Evolutionary conservation across 2,113 vertebrate species (phyloP).

Genomic region (Dromaius novaehollandiae): DNA sequence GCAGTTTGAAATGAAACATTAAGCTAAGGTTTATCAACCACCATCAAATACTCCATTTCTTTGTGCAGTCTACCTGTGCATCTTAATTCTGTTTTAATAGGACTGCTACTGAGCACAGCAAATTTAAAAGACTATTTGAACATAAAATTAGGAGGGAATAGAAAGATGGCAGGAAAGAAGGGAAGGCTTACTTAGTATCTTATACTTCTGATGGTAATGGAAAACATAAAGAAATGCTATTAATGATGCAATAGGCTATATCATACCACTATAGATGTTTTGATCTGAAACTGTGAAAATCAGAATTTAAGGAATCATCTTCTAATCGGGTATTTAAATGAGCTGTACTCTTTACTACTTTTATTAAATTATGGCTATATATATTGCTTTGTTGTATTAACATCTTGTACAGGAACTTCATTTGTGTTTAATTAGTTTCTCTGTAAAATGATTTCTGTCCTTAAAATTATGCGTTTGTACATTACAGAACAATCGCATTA

Average conservation of each 20-base stretch:
- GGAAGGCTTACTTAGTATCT: background rate
- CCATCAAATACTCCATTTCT: background rate
- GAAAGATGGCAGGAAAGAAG: background rate
- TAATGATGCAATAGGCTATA: background rate
- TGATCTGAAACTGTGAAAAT: background rate
- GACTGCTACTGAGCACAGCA: background rate
- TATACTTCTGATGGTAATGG: background rate
- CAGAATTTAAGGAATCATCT: background rate
- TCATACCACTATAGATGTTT: background rate
- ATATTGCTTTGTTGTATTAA: slow-evolving; percentile 60
- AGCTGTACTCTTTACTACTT: slow-evolving; percentile 24
- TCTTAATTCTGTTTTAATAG: background rate
- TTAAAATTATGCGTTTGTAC: slow-evolving; percentile 64
- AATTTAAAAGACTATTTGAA: background rate
- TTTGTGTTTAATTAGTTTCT: slow-evolving; percentile 72
- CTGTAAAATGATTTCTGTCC: slow-evolving; percentile 65
- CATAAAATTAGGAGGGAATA: background rate
- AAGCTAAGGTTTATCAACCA: background rate
- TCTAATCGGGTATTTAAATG: slow-evolving; percentile 35
- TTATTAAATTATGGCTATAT: slow-evolving; percentile 43
- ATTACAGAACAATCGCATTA: slow-evolving; percentile 75
- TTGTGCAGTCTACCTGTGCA: background rate
- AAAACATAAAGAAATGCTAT: background rate
- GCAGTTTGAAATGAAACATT: background rate
- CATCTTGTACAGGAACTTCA: slow-evolving; percentile 53